Base-by-base conservation (phyloP, 2,113 vertebrate species). In the Chaetura pelagica region DNA sequence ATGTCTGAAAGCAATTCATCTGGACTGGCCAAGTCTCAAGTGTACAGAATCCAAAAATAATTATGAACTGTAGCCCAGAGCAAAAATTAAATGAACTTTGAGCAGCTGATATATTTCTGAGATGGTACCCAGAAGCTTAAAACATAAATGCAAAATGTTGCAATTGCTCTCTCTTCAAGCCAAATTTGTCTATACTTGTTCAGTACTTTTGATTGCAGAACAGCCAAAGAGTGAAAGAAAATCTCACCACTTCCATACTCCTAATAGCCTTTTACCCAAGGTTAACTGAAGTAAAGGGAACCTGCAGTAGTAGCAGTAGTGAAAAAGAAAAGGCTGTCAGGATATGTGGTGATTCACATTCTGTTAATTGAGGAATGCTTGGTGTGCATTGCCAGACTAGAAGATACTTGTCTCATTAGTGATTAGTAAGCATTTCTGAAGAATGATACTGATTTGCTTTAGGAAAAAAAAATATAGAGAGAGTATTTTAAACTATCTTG, bases 71-170 rank as follows among this genome's bases (percentile, higher is more conserved):
- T 58, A 92, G 32, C 38, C 68, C 34, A 80, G 77, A 81, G 49
- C 48, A 94, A 91, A 87, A 94, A 78, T 86, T 81, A 81, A 42
- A 34, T 17, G 18, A 87, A 75, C 19, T 89, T 71, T 89, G 34
- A 72, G 23, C 38, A 74, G 51, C 59, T 84, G 59, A 61, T 89
- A 42, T 54, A 26, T 84, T 91, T 51, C 34, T 91, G 57, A 83
- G 42, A 57, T 91, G 8, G 5, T 26, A 59, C 38, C 35, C 69
- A 67, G 64, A 84, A 89, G 18, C 20, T 79, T 81, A 72, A 84
- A 96, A 61, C 8, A 17, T 35, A 40, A 92, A 68, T 34, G 15
- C 17, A 89, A 84, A 81, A 29, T 44, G 4, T 44, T 69, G 8
- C n/a, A 75, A 73, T 69, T 73, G 26, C 9, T 38, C 26, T 78